Conservation (phyloP, 2,888 invertebrate genomes). For the Drosophila fungiperda region DNA sequence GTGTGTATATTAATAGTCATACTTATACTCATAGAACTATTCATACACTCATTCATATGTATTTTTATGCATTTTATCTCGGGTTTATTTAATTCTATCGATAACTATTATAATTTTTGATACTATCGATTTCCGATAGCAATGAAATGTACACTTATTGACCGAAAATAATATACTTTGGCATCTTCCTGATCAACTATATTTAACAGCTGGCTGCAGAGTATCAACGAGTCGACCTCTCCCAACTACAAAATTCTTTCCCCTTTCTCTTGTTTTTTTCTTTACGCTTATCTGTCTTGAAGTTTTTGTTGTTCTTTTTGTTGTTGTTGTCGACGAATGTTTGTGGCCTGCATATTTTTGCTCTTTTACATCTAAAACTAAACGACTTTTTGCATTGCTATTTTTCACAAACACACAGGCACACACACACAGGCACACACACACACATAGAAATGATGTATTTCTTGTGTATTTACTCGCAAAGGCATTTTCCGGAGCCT, state of each 20-base stretch:
- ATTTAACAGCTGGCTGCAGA: background rate
- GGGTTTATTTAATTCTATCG: too few relatives aligned
- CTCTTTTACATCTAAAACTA: constrained; percentile 58
- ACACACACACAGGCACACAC: constrained; percentile 15
- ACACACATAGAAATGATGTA: constrained; percentile 4
- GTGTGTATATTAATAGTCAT: background rate
- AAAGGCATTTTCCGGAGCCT: constrained; percentile 57
- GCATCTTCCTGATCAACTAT: background rate
- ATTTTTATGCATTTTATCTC: background rate
- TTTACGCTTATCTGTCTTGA: constrained; percentile 16
- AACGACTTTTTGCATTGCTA: constrained; percentile 65
- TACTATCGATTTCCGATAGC: too few relatives aligned
- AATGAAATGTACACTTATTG: too few relatives aligned
- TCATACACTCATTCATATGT: background rate
- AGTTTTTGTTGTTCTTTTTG: constrained; percentile 22
- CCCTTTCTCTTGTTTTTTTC: constrained; percentile 3
- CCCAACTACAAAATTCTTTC: background rate
- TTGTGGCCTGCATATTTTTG: constrained; percentile 73
- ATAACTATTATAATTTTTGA: too few relatives aligned
- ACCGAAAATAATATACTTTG: too few relatives aligned
- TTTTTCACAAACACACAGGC: constrained; percentile 38
- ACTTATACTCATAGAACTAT: too few relatives aligned
- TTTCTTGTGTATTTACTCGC: constrained; percentile 5
- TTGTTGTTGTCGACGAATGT: constrained; percentile 57
- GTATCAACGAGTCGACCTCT: background rate